Conservation (phyloP, 2,113 vertebrate genomes). For the Todiramphus chloris region DNA sequence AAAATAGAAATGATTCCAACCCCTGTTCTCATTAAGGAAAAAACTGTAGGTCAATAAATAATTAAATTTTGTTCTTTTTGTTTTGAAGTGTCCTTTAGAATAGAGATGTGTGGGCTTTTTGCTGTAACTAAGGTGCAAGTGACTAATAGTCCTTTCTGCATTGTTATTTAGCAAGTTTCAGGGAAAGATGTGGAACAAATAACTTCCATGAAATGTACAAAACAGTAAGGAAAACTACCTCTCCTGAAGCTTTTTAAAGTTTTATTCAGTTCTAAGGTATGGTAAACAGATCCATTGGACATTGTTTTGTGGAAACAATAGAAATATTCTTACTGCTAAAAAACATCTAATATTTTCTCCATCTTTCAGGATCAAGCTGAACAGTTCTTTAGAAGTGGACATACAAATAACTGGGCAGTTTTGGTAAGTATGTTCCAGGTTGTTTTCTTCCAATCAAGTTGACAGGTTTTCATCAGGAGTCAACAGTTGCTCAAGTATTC, state of each 20-base stretch:
- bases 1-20: not conserved
- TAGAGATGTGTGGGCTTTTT: not conserved
- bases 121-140: not conserved
- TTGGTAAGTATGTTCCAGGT: conserved; percentile 77
- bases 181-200: not conserved
- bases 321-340: not conserved
- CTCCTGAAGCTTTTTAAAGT: not conserved
- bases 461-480: not conserved
- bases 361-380: conserved; percentile 80
- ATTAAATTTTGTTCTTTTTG: not conserved
- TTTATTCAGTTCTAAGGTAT: not conserved
- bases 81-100: not conserved
- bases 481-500: not conserved
- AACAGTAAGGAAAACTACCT: not conserved
- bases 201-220: not conserved
- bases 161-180: not conserved
- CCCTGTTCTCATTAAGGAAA: not conserved
- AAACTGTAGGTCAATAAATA: not conserved
- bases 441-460: not conserved
- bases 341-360: not conserved
- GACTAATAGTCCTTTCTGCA: not conserved
- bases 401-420: conserved; percentile 99
- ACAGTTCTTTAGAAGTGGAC: conserved; percentile 91
- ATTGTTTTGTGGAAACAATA: not conserved
- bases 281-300: not conserved